Evolutionary conservation across 2,888 invertebrate species (phyloP).

Genomic region (Drosophila ustulata): DNA sequence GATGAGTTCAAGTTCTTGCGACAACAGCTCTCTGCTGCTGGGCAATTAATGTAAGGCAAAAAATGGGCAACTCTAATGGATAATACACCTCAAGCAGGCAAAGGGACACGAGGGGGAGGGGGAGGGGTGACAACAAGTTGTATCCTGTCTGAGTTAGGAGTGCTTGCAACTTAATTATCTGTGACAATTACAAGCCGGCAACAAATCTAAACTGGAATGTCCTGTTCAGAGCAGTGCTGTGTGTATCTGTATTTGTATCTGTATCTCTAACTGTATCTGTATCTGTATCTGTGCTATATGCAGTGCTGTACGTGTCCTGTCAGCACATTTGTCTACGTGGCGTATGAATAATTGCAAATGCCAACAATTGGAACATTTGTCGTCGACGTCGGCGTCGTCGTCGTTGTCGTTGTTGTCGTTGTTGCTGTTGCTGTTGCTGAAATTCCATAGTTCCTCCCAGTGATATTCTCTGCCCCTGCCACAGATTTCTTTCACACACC

Average conservation of each 20-base stretch:
- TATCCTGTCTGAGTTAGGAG: slow-evolving; percentile 54
- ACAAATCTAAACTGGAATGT: slow-evolving; percentile 77
- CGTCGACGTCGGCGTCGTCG: slow-evolving; percentile 38
- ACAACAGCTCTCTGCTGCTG: background rate
- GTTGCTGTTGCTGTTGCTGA: slow-evolving; percentile 17
- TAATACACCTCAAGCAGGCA: background rate
- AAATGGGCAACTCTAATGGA: background rate
- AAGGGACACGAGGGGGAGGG: background rate
- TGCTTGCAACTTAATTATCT: slow-evolving; percentile 74
- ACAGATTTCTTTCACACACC: slow-evolving; percentile 46
- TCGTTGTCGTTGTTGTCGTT: slow-evolving; percentile 22
- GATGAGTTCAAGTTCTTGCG: no score
- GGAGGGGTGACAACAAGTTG: slow-evolving; percentile 19
- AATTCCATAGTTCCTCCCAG: slow-evolving; percentile 36
- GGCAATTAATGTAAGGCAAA: background rate
- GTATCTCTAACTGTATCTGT: slow-evolving; percentile 1
- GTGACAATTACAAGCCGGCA: slow-evolving; percentile 78
- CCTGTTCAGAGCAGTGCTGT: slow-evolving; percentile 37
- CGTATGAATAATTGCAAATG: slow-evolving; percentile 80
- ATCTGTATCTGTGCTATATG: background rate
- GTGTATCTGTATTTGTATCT: slow-evolving; percentile 6
- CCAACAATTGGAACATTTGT: slow-evolving; percentile 77
- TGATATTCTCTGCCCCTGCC: slow-evolving; percentile 38
- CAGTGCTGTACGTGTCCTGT: slow-evolving; percentile 60
- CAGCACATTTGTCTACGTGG: slow-evolving; percentile 81